Percentiles rank a stretch among this genome's conserved stretches.
phyloP scores from a whole-genome alignment of 2,113 vertebrate species.

The Entomyzon cyanotis region DNA sequence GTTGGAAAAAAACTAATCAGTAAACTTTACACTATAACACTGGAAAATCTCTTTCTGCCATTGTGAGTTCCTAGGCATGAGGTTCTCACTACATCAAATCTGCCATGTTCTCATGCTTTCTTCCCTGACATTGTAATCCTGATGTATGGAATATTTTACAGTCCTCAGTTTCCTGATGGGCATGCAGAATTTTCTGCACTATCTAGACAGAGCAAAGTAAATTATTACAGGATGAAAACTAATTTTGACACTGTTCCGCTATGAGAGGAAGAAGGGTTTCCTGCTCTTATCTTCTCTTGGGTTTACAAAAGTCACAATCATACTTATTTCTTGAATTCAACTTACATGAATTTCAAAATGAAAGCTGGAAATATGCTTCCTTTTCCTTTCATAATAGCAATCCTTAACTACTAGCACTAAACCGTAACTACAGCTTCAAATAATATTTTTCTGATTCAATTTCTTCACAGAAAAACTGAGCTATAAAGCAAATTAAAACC shows the following conservation, averaged over 20 bases:
- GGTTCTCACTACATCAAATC: not conserved
- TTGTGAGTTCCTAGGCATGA: not conserved
- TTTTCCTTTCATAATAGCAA: not conserved
- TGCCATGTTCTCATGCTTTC: not conserved
- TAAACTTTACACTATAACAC: not conserved
- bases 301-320: not conserved
- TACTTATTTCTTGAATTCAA: not conserved
- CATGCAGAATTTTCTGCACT: not conserved
- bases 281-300: not conserved
- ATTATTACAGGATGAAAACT: not conserved
- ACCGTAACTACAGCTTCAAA: not conserved
- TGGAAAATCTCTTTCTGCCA: not conserved
- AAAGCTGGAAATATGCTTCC: not conserved
- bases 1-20: not conserved
- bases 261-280: not conserved
- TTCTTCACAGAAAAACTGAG: not conserved
- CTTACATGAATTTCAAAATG: not conserved
- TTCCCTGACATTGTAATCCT: not conserved
- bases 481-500: constrained; percentile 11
- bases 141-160: not conserved
- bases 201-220: not conserved
- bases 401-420: not conserved
- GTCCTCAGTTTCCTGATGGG: not conserved
- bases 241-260: not conserved
- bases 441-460: not conserved